Evolutionary conservation across 1,140 invertebrate species (phyloP).

Genomic region (Pissodes strobi): DNA sequence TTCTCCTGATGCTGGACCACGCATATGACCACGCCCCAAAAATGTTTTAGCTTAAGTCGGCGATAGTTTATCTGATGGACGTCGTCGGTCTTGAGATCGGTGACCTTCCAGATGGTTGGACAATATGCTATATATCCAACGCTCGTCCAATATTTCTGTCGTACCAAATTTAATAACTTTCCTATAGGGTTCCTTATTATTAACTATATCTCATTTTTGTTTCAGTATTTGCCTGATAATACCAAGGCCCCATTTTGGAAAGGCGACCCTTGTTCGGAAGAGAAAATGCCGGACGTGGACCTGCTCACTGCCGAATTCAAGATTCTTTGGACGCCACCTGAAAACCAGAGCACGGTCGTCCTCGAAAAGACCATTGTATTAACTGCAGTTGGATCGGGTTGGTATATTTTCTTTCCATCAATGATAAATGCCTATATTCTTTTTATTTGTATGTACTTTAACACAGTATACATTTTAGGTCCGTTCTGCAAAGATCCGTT

Average conservation of each 20-base stretch:
- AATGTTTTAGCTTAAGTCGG: too few relatives aligned
- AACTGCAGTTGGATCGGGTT: slow-evolving; percentile 49
- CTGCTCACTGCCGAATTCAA: slow-evolving; percentile 42
- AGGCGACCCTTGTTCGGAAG: slow-evolving; percentile 44
- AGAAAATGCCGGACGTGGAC: slow-evolving; percentile 40
- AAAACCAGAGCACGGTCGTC: slow-evolving; percentile 28
- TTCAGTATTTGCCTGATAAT: slow-evolving; percentile 47
- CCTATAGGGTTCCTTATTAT: too few relatives aligned
- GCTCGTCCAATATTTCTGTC: too few relatives aligned
- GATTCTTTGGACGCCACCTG: slow-evolving; percentile 44
- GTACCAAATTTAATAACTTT: too few relatives aligned
- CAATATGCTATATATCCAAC: too few relatives aligned
- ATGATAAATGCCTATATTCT: too few relatives aligned
- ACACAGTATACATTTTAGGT: slow-evolving; percentile 27
- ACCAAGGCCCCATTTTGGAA: slow-evolving; percentile 42
- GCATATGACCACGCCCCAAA: too few relatives aligned
- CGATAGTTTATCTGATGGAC: too few relatives aligned
- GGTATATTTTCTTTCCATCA: background rate
- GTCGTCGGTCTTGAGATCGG: too few relatives aligned
- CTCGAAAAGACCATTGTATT: slow-evolving; percentile 41
- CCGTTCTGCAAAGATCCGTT: slow-evolving; percentile 41
- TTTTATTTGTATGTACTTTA: background rate
- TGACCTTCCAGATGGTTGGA: too few relatives aligned
- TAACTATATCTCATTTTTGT: too few relatives aligned
- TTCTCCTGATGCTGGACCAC: too few relatives aligned